Conservation (phyloP, 2,113 vertebrate species). For the Indicator indicator region DNA sequence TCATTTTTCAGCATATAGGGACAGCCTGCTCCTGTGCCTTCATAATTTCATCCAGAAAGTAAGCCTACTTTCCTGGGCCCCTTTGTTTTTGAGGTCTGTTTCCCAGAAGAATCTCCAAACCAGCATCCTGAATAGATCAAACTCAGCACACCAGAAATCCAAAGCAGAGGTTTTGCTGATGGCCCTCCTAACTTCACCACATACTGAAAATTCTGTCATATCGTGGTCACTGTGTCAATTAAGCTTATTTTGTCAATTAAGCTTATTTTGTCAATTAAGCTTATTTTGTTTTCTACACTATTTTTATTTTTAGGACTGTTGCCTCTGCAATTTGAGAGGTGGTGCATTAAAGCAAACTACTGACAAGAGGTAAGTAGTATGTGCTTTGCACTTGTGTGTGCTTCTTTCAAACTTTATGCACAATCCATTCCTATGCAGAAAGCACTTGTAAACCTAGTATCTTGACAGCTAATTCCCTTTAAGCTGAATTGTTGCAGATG, state of each 20-base stretch:
- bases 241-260: background rate
- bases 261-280: background rate
- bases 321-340: slow-evolving; percentile 95
- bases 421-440: background rate
- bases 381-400: background rate
- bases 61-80: too few species aligned
- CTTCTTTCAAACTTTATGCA: background rate
- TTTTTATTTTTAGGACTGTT: slow-evolving; percentile 89
- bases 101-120: too few species aligned
- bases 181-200: too few species aligned
- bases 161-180: too few species aligned
- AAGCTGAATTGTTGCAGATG: background rate
- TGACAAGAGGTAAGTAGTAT: slow-evolving; percentile 86
- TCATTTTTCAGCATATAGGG: too few species aligned
- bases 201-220: too few species aligned
- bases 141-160: too few species aligned
- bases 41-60: too few species aligned
- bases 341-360: slow-evolving; percentile 94
- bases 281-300: background rate
- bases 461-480: background rate
- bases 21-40: too few species aligned
- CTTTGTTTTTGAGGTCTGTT: too few species aligned
- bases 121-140: too few species aligned
- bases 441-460: background rate
- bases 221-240: background rate